Base-by-base conservation (phyloP, 2,797 vertebrate genomes). In the Hoplostethus mediterraneus region DNA sequence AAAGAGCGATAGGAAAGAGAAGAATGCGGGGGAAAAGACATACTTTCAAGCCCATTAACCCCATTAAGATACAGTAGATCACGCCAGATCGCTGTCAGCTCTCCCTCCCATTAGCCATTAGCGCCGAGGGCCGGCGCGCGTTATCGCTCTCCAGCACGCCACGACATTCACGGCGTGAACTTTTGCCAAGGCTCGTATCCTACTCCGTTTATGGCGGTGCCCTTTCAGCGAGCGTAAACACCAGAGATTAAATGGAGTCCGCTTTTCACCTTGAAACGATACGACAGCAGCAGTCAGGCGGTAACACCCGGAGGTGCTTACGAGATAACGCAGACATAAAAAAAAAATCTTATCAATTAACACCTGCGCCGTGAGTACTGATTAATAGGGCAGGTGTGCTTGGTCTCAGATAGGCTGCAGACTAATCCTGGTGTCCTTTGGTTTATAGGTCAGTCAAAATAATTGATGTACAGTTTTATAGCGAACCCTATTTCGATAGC, bases 121-220 rank as follows among this genome's bases (percentile, higher is more conserved):
- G 55, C 75, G 45, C 65, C 16, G 44, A 63, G 77, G 63, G 53
- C 63, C 47, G 3, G 21, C 53, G 59, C 49, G 77, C 31, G 82
- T 87, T 90, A 90, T 92, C 86, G 51, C 71, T 30, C 62, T 71
- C 48, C 56, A 71, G 65, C 90, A 90, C 78, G 83, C 42, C 36
- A n/a, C n/a, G 68, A 59, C 47, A 42, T 59, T 59, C n/a, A 51
- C 28, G 17, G n/a, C 11, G 56, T 69, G 47, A 47, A 51, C 36
- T 12, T 69, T 69, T 52, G 62, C 77, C 86, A 79, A 86, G 69
- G 83, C 85, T 84, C n/a, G 74, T 57, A 61, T 30, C 67, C 59
- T 67, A 73, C 30, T 61, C 54, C 71, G 71, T 84, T 88, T 74
- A 86, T 73, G 65, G 70, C 52, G 2, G 17, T 33, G 44, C 67